Evolutionary conservation across 2,888 invertebrate genomes (phyloP), one percentile per base, ranked within the genome.

Genomic region (Dexiosoma caninum): DNA sequence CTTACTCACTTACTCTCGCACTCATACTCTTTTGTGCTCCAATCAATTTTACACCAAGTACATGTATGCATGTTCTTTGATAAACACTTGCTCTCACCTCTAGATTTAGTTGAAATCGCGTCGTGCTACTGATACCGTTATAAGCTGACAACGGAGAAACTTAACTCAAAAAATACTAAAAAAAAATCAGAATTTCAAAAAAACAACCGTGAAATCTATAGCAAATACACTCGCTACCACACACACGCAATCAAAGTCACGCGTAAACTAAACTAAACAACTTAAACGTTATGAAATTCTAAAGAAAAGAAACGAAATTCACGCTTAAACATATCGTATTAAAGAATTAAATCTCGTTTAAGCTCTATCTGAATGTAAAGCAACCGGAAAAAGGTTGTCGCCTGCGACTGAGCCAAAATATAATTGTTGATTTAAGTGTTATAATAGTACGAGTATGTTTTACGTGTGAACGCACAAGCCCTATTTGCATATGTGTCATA

Each of bases 71-170:
- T 12, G 44, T 27, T 53, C 51, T 51, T 67, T 53, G 77, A 57
- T 62, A 70, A 76, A 72, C 78, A 76, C 70, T 82, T 78, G 78
- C 78, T 78, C 78, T 71, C 78, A 79, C 78, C 82, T 71, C 70
- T 74, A 40, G 70, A 69, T 57, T 82, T 77, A 81, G 81, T 81
- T 78, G 81, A 77, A 77, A 46, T 81, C 77, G 72, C 81, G 78
- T 74, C 78, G 82, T 79, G 70, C 66, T 60, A 62, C 72, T 69
- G 77, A 66, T 81, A 80, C 76, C 80, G 76, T 76, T 66, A 64
- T 64, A 74, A 77, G 74, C 69, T 62, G 64, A 55, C 74, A 72
- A 78, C 77, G 77, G 70, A 59, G 53, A 60, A 71, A 71, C 6
- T 27, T 3, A 78, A 64, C 21, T 42, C 10, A 59, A 59, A 5